Percentiles rank a stretch among this genome's conserved stretches.
Conservation (phyloP, 2,113 vertebrate species). For the Empidonax alnorum region DNA sequence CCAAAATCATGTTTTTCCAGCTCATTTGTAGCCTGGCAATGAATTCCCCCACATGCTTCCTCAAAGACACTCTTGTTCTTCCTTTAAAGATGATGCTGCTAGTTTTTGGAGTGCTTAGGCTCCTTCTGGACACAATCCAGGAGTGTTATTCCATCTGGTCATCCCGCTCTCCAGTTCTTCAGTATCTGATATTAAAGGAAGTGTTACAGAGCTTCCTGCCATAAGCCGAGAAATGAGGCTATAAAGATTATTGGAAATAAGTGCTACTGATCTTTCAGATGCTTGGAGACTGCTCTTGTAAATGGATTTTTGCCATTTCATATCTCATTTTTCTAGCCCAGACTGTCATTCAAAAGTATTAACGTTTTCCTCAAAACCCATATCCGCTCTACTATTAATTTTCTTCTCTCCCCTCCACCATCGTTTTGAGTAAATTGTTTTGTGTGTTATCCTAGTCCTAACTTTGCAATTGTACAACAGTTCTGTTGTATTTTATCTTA, state of each 20-base stretch:
- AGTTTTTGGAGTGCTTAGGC: not conserved
- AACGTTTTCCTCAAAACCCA: not conserved
- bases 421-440: not conserved
- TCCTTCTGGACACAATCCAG: not conserved
- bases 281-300: not conserved
- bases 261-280: not conserved
- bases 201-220: not conserved
- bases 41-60: rapidly evolving
- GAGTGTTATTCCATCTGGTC: not conserved
- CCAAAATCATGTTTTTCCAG: not conserved
- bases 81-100: not conserved
- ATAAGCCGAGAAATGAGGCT: not conserved
- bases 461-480: not conserved
- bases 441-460: not conserved
- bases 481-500: not conserved
- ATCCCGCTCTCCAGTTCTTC: not conserved
- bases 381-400: not conserved
- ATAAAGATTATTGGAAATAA: not conserved
- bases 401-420: not conserved
- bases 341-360: not conserved
- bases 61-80: not conserved
- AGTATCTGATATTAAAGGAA: not conserved
- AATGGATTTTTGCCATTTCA: not conserved
- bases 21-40: not conserved
- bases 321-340: not conserved